Evolutionary conservation across 2,797 vertebrate genomes (phyloP).

Genomic region (Manis crassicaudata): DNA sequence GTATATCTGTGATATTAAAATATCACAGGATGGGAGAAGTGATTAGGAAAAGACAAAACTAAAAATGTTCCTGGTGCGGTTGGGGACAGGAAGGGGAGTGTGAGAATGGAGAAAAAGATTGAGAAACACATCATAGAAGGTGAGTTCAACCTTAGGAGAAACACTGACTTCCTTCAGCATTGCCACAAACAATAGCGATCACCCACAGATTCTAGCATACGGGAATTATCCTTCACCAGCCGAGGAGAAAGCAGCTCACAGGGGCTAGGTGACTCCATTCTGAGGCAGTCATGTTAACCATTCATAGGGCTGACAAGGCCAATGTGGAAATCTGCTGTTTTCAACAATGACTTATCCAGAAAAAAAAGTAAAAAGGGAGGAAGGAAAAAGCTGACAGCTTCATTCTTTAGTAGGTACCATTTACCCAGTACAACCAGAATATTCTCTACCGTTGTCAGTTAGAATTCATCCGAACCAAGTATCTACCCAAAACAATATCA

Average conservation of each 20-base stretch:
- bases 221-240: conserved; percentile 11
- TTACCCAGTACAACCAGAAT: background rate
- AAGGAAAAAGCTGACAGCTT: background rate
- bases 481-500: background rate
- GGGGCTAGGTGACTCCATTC: background rate
- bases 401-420: background rate
- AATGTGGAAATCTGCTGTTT: conserved; percentile 12
- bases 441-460: background rate
- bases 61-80: background rate
- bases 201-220: background rate
- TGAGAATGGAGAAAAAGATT: background rate
- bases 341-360: background rate
- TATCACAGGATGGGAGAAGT: background rate
- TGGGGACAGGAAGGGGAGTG: background rate
- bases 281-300: conserved; percentile 2
- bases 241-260: background rate
- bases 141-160: conserved; percentile 1
- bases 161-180: background rate
- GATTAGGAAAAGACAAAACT: background rate
- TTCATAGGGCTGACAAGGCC: background rate
- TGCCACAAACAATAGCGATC: background rate
- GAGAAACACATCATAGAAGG: background rate
- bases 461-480: background rate
- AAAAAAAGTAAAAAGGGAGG: background rate
- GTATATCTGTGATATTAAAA: background rate